These are phyloP conservation scores for Tillus elongatus DNA, from an alignment of 2,888 invertebrate species.

Conservation along the genomic window DNA sequence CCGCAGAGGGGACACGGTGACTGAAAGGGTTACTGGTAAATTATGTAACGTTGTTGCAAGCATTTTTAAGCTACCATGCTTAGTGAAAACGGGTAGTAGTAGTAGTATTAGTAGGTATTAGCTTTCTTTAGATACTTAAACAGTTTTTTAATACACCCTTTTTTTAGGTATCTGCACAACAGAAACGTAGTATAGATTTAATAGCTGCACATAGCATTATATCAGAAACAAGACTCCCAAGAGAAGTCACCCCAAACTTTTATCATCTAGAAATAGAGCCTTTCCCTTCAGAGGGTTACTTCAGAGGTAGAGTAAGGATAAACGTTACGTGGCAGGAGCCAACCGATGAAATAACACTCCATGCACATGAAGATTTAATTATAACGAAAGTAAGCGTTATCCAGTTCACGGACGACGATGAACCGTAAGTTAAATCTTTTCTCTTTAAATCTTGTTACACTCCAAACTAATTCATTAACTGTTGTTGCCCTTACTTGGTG, in stretches of 20 bases:
- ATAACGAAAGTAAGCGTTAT: conserved; percentile 42
- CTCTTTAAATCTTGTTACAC: no score
- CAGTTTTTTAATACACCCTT: no score
- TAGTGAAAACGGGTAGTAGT: no score
- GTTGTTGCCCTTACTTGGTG: no score
- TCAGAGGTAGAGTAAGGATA: conserved; percentile 60
- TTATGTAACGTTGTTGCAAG: no score
- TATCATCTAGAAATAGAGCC: conserved; percentile 62
- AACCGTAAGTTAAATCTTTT: conserved; percentile 19
- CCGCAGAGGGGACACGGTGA: no score
- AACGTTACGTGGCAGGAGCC: conserved; percentile 57
- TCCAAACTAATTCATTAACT: no score
- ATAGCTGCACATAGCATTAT: conserved; percentile 59
- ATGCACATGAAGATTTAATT: conserved; percentile 55
- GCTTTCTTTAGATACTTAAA: no score
- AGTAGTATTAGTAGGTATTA: no score
- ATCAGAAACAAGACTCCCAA: conserved; percentile 54
- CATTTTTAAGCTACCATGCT: no score
- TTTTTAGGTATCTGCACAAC: conserved; percentile 20
- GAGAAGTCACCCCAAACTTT: conserved; percentile 53
- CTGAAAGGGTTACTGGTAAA: no score
- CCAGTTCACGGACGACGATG: conserved; percentile 26
- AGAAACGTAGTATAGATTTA: conserved; percentile 56
- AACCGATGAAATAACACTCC: conserved; percentile 54
- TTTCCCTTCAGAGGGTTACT: conserved; percentile 53